Evolutionary conservation across 2,113 vertebrate species (phyloP), one percentile per base, ranked within the genome.

Genomic region (Axis porcinus): DNA sequence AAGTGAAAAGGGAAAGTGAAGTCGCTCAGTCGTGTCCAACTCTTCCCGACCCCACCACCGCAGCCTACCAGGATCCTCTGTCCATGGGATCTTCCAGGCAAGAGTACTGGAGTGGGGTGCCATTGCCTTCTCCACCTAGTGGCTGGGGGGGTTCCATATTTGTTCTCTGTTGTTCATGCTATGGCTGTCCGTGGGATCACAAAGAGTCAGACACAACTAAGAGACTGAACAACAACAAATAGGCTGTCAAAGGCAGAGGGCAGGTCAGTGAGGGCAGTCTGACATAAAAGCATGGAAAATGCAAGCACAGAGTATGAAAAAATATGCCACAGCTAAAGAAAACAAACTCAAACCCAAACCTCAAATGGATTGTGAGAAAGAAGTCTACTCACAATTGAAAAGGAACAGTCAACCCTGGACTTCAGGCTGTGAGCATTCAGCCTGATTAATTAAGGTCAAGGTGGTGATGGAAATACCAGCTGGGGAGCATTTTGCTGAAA

Each of bases 391-490:
- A 82, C 58, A 84, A 57, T 57, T 92, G 79, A 52, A 97, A 97
- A 84, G 74, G 83, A 82, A 70, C 74, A 67, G 47, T 13, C 25
- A 54, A 40, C 58, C 28, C 58, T 30, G 85, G 85, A 89, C 96
- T 76, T 92, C 74, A 84, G 60, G 81, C 94, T 87, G 74, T 91
- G 96, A 95, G 76, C 54, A 3, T 92, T 96, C 79, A 27, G 36
- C 67, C 93, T 94, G 90, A 96, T 96, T 94, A 97, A 96, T 97
- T 97, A 96, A 97, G 97, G 95, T 98, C 97, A 98, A 91, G 95
- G 97, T 97, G 96, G 93, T 86, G 97, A 93, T 82, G 97, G 78
- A 84, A 86, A 92, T 58, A 79, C 92, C 95, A 97, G 96, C 96
- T 96, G 96, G 96, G 92, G 94, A 97, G 96, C 93, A 84, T 97